A percentile compares a stretch with the other conserved stretches of the same genome.
phyloP scores from a whole-genome alignment of 1,140 invertebrate species.

The Eupristina koningsbergeri region DNA sequence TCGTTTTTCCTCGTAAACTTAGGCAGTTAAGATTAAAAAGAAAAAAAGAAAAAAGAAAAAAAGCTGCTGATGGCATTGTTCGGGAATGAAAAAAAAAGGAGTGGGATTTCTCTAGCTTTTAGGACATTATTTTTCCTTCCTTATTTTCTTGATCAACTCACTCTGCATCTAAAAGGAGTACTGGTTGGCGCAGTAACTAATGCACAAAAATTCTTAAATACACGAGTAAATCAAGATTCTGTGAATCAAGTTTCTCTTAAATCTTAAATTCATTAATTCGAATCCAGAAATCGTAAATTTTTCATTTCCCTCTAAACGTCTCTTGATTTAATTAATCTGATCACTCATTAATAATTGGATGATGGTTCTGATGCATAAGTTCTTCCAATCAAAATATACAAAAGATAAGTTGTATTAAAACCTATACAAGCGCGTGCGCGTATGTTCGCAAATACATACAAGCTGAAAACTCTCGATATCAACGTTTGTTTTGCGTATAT shows the following conservation, averaged over 20 bases:
- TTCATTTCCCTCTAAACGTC: too few species aligned
- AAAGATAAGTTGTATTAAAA: constrained; percentile 64
- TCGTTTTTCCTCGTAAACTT: not conserved
- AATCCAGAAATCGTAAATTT: too few species aligned
- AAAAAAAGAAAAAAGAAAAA: not conserved
- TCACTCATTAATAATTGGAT: too few species aligned
- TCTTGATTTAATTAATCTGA: too few species aligned
- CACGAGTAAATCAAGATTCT: constrained; percentile 31
- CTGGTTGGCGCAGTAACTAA: constrained; percentile 42
- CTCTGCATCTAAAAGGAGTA: constrained; percentile 32
- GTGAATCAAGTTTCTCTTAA: constrained; percentile 1
- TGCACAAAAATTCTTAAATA: not conserved
- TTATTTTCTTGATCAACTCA: constrained; percentile 47
- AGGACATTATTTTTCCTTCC: constrained; percentile 31
- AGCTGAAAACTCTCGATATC: too few species aligned
- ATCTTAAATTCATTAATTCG: too few species aligned
- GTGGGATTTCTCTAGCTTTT: not conserved
- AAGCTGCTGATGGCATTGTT: too few species aligned
- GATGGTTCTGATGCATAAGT: constrained; percentile 23
- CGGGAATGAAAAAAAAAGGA: constrained; percentile 18
- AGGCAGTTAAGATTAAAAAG: not conserved
- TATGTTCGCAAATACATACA: not conserved
- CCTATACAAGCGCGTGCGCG: constrained; percentile 60
- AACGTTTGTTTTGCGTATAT: constrained; percentile 46
- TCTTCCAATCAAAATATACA: constrained; percentile 67